Conservation (phyloP, 2,888 invertebrate genomes). For the Cephus pulcher region DNA sequence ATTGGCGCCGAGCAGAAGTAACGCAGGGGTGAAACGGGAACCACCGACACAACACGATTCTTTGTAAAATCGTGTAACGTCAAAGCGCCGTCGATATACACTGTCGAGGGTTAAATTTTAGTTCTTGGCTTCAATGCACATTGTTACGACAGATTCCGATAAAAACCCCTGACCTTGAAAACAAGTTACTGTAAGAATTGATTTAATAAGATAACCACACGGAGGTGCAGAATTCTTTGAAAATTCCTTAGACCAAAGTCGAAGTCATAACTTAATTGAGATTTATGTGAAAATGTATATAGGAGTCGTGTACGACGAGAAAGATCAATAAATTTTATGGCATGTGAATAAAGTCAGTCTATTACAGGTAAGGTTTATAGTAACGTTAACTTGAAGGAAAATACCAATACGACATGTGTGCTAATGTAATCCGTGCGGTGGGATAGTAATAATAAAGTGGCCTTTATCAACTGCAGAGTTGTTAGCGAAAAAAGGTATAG, state of each 20-base stretch:
- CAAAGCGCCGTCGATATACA: not conserved
- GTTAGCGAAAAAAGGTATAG: not conserved
- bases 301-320: not conserved
- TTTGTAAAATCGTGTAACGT: slow-evolving; percentile 19
- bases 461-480: not conserved
- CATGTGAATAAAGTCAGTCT: not conserved
- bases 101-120: not conserved
- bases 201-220: not conserved
- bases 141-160: not conserved
- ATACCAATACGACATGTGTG: not conserved
- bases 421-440: not conserved
- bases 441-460: not conserved
- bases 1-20: slow-evolving; percentile 11
- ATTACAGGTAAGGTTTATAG: not conserved
- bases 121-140: not conserved
- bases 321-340: not conserved
- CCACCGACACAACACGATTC: slow-evolving; percentile 20
- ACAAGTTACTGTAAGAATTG: not conserved
- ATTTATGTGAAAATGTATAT: not conserved
- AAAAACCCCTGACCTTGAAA: not conserved
- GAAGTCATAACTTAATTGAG: not conserved
- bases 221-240: not conserved
- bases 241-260: not conserved
- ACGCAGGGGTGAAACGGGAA: slow-evolving; percentile 6
- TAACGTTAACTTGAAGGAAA: not conserved